Evolutionary conservation across 2,888 invertebrate genomes (phyloP).

Genomic region (Celastrina argiolus): DNA sequence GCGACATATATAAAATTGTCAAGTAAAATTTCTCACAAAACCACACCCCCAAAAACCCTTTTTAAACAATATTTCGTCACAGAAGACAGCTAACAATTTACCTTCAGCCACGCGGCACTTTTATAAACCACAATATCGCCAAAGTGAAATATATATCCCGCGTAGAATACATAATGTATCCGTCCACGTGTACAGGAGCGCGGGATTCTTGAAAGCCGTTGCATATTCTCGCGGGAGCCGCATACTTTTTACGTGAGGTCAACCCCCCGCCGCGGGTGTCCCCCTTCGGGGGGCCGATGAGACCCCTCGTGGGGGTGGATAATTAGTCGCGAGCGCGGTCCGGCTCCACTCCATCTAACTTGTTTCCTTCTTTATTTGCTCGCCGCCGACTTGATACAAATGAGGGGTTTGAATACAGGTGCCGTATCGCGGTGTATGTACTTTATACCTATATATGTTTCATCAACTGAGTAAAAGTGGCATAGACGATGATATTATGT

Average conservation of each 20-base stretch:
- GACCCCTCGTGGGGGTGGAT: conserved; percentile 55
- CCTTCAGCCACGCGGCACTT: background rate
- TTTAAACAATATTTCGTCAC: background rate
- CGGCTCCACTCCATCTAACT: conserved; percentile 72
- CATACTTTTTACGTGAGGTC: conserved; percentile 59
- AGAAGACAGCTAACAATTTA: background rate
- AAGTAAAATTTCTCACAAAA: background rate
- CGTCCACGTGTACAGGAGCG: conserved; percentile 37
- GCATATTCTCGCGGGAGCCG: conserved; percentile 58
- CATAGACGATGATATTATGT: no score
- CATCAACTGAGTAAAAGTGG: no score
- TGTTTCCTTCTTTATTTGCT: conserved; percentile 75
- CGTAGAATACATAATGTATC: background rate
- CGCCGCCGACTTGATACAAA: conserved; percentile 64
- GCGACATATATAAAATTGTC: no score
- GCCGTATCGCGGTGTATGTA: background rate
- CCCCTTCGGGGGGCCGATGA: conserved; percentile 37
- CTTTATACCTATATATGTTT: background rate
- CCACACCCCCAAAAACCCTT: background rate
- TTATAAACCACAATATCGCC: background rate
- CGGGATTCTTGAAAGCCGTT: conserved; percentile 51
- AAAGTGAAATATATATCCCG: background rate
- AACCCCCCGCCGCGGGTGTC: conserved; percentile 36
- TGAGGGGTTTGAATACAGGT: conserved; percentile 45
- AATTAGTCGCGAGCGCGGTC: conserved; percentile 76